Percentiles rank a stretch among this genome's conserved stretches.
These are phyloP conservation scores for Micrasema longulum DNA, from an alignment of 1,140 invertebrate genomes.

Conservation along the genomic window DNA sequence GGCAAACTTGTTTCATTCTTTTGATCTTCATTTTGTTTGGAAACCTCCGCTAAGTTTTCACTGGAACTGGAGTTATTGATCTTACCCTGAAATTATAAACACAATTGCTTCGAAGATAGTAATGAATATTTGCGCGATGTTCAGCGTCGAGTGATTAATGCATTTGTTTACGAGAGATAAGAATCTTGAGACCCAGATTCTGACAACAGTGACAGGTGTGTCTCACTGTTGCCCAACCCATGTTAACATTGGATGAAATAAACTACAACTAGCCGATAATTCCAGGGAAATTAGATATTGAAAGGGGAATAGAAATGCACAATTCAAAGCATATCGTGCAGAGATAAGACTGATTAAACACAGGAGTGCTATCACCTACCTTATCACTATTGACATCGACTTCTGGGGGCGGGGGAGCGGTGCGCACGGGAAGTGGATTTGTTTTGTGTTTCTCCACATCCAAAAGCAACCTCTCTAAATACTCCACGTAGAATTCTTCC, in stretches of 20 bases:
- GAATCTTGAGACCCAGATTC: conserved; percentile 11
- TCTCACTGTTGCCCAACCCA: conserved; percentile 34
- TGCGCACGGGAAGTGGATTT: conserved; percentile 48
- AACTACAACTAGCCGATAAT: no score
- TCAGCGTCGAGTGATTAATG: not conserved
- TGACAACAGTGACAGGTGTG: conserved; percentile 39
- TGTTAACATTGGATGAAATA: not conserved
- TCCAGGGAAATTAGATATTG: no score
- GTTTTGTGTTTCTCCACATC: conserved; percentile 83
- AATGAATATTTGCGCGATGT: not conserved
- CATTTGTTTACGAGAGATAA: conserved; percentile 26
- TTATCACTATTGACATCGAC: conserved; percentile 50
- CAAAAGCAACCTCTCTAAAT: conserved; percentile 83
- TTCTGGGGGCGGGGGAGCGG: conserved; percentile 55
- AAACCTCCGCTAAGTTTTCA: conserved; percentile 11
- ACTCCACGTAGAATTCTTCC: conserved; percentile 91
- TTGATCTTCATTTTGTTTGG: conserved; percentile 11
- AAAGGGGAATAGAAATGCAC: no score
- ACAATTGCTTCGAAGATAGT: not conserved
- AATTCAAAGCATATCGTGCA: no score
- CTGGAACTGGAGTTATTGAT: conserved; percentile 16
- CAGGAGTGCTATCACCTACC: conserved; percentile 65
- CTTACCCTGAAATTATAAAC: conserved; percentile 31
- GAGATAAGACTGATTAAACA: no score
- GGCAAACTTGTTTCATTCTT: conserved; percentile 5